Percentiles rank a stretch among this genome's conserved stretches.
phyloP scores from a whole-genome alignment of 2,888 invertebrate genomes.

The Conops quadrifasciatus region DNA sequence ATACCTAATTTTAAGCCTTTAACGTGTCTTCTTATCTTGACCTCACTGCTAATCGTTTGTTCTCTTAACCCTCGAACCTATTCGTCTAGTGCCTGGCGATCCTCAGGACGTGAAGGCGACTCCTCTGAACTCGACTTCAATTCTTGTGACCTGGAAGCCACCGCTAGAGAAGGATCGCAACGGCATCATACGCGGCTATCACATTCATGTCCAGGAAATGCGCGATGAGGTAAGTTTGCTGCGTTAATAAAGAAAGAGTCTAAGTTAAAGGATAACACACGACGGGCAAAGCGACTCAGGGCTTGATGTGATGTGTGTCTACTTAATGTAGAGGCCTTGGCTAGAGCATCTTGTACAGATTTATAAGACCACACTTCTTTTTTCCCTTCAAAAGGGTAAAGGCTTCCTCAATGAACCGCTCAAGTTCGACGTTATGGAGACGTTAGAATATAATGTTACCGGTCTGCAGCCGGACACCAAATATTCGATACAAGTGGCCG shows the following conservation, averaged over 20 bases:
- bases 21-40: too few species aligned
- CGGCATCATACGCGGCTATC: constrained; percentile 96
- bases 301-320: too few species aligned
- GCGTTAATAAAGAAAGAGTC: too few species aligned
- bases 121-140: constrained; percentile 93
- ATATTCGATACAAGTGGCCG: constrained; percentile 94
- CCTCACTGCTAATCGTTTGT: constrained; percentile 41
- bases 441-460: constrained; percentile 83
- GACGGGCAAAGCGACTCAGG: too few species aligned
- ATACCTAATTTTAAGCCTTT: too few species aligned
- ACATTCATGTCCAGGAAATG: constrained; percentile 92
- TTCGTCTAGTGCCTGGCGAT: constrained; percentile 89
- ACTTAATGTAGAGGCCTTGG: too few species aligned
- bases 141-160: constrained; percentile 94
- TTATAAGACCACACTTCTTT: not conserved
- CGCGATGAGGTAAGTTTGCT: constrained; percentile 79
- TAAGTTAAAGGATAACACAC: too few species aligned
- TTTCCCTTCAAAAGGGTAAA: constrained; percentile 61
- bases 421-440: constrained; percentile 85
- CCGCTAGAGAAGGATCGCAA: constrained; percentile 91
- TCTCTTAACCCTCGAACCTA: constrained; percentile 14
- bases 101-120: constrained; percentile 91
- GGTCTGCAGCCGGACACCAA: constrained; percentile 94
- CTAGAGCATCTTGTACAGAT: too few species aligned
- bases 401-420: constrained; percentile 87